These are phyloP conservation scores for Plecotus auritus DNA, from an alignment of 2,113 vertebrate species.

Conservation along the genomic window DNA sequence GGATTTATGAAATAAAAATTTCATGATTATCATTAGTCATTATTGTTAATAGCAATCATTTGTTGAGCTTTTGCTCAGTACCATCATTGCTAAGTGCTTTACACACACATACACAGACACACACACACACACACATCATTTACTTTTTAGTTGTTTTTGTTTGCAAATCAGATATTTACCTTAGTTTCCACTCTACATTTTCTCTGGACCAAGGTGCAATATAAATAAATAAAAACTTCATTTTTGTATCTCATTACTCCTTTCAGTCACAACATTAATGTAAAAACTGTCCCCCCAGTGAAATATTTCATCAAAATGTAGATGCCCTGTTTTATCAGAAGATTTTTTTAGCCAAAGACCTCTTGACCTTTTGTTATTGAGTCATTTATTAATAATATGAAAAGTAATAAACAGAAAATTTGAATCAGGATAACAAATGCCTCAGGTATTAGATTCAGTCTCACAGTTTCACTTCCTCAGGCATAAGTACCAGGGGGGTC, in stretches of 20 bases:
- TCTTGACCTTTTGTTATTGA: constrained; percentile 46
- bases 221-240: constrained; percentile 55
- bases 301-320: constrained; percentile 22
- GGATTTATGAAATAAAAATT: background rate
- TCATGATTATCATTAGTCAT: background rate
- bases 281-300: background rate
- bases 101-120: background rate
- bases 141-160: background rate
- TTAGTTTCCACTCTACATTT: constrained; percentile 25
- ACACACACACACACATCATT: background rate
- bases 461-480: background rate
- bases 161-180: constrained; percentile 52
- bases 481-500: background rate
- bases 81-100: background rate
- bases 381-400: constrained; percentile 20
- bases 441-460: background rate
- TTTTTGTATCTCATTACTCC: background rate
- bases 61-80: background rate
- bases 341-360: constrained; percentile 1
- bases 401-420: constrained; percentile 17
- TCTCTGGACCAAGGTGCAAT: background rate
- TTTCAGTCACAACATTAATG: background rate
- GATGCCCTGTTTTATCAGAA: background rate
- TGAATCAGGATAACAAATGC: constrained; percentile 9
- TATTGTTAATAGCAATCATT: background rate